Evolutionary conservation across 2,797 vertebrate species (phyloP).

Genomic region (Pygocentrus nattereri): DNA sequence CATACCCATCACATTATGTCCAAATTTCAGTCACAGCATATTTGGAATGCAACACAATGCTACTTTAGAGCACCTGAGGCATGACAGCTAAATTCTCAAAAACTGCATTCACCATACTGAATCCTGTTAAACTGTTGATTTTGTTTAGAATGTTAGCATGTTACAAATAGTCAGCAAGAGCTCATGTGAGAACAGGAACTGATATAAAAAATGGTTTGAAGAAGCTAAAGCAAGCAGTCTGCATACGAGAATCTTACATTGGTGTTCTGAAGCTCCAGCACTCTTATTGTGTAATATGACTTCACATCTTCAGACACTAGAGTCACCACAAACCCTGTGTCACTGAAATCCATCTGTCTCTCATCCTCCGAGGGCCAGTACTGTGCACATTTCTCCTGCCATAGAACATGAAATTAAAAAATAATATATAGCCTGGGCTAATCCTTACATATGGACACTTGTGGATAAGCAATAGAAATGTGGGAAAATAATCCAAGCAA

Average conservation of each 20-base stretch:
- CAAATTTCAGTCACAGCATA: not conserved
- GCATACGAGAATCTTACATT: conserved; percentile 69
- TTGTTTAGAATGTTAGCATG: not conserved
- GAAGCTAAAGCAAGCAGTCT: not conserved
- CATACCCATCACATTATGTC: not conserved
- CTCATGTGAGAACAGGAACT: not conserved
- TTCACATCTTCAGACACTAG: conserved; percentile 91
- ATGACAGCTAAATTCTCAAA: not conserved
- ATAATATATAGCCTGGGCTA: too few relatives aligned
- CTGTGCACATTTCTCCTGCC: conserved; percentile 96
- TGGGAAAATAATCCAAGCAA: not conserved
- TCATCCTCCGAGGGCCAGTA: conserved; percentile 94
- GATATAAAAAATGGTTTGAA: not conserved
- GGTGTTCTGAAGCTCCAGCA: conserved; percentile 89
- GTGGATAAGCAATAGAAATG: not conserved
- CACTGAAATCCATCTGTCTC: conserved; percentile 87
- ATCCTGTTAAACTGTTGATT: not conserved
- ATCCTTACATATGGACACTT: too few relatives aligned
- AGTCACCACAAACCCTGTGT: conserved; percentile 91
- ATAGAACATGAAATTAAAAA: conserved; percentile 28
- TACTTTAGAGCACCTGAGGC: not conserved
- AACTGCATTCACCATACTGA: not conserved
- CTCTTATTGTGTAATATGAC: conserved; percentile 90
- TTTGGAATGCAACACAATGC: too few relatives aligned
- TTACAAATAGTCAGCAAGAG: not conserved